Base-by-base conservation (phyloP, 2,113 vertebrate species). In the Embiotoca jacksoni region DNA sequence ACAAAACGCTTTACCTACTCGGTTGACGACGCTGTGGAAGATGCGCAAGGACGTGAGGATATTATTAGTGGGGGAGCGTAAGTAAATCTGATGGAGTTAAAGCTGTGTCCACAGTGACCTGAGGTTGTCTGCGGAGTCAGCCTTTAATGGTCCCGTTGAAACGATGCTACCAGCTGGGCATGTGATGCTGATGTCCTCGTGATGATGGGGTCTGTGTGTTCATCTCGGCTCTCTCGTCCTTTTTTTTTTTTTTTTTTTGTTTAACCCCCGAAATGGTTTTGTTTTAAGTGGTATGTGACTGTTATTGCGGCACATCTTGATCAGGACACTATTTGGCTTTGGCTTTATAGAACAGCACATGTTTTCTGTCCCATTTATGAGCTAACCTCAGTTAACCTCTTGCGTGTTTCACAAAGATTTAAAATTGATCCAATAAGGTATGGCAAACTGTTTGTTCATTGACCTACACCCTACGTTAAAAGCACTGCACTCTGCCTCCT, bases 1-100 rank as follows among this genome's bases (percentile, higher is more conserved):
- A 31, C 49, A 30, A 2, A 62, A 47, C 56, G 0, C 39, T 56
- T 69, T 49, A n/a, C 52, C 57, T 13, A 63, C 76, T 64, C 58
- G 67, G 53, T 74, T 64, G 44, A 72, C 47, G 16, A 82, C 77
- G 52, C 67, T n/a, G 58, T 80, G 60, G 69, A 95, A 81, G 88
- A 98, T 98, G 97, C 96, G 96, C 94, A 99, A 98, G 82, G 97
- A 98, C 94, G 97, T 99, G 92, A 93, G 97, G 94, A 98, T 99
- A 83, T 92, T 99, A 72, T 91, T 98, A 41, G 96, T 98, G 91
- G 97, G 97, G 82, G 97, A 99, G 92, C 95, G 97, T 98, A 93
- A 97, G 97, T 91, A 49, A 14, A 73, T 36, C 47, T 50, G 6
- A 16, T 1, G 36, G 36, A 23, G 8, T n/a, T 37, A n/a, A 39